Conservation (phyloP, 2,797 vertebrate genomes). For the Falco berigora region DNA sequence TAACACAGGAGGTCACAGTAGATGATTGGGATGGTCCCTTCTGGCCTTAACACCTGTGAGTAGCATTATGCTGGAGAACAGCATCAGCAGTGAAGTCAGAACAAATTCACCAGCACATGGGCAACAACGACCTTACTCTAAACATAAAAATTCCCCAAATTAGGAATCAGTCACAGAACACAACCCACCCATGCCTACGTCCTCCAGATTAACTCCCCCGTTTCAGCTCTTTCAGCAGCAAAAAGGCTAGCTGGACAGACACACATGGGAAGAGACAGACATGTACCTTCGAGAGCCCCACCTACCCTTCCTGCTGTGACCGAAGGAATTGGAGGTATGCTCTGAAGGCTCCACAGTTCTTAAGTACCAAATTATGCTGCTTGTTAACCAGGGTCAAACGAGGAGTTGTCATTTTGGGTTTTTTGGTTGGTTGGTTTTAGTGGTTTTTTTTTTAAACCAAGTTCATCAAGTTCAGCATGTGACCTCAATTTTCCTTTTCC, state of each 20-base stretch:
- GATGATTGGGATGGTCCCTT: constrained; percentile 53
- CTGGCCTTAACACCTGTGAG: neutral
- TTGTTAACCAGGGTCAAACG: neutral
- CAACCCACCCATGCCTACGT: rapidly evolving
- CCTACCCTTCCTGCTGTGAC: rapidly evolving
- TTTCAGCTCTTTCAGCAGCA: neutral
- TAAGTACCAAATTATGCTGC: neutral
- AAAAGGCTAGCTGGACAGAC: too few species aligned
- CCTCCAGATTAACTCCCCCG: neutral
- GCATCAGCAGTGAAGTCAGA: neutral
- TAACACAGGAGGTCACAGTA: constrained; percentile 38
- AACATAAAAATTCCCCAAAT: neutral
- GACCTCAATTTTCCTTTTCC: neutral
- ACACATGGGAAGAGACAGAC: neutral
- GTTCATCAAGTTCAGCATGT: neutral
- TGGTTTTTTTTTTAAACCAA: neutral
- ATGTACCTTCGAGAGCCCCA: rapidly evolving
- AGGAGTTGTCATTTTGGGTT: neutral
- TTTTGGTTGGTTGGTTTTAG: too few species aligned
- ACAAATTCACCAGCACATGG: neutral
- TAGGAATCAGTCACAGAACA: neutral
- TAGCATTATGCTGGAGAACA: rapidly evolving
- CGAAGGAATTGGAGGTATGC: rapidly evolving
- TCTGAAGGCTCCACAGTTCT: neutral
- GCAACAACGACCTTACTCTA: neutral